Evolutionary conservation across 2,797 vertebrate genomes (phyloP).

Genomic region (Crenuchus spilurus): DNA sequence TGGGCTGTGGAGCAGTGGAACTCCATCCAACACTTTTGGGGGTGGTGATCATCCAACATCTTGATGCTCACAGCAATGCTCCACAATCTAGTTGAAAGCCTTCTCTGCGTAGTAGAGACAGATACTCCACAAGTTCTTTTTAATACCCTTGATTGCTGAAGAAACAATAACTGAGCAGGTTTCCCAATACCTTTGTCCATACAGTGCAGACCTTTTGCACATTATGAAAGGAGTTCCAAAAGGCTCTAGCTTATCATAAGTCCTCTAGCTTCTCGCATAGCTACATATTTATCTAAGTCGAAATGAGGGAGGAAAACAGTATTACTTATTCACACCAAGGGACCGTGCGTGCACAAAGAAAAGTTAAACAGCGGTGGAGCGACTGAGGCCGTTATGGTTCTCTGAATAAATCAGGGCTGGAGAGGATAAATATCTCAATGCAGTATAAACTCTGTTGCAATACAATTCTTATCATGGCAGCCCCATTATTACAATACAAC

Average conservation of each 20-base stretch:
- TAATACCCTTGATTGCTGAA: too few relatives aligned
- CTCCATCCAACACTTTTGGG: too few relatives aligned
- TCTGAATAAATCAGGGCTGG: constrained; percentile 50
- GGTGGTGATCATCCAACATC: too few relatives aligned
- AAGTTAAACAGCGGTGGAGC: constrained; percentile 58
- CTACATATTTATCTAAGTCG: constrained; percentile 67
- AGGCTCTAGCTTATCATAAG: constrained; percentile 58
- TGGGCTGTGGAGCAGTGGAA: too few relatives aligned
- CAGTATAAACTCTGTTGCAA: constrained; percentile 37
- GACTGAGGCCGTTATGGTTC: constrained; percentile 29
- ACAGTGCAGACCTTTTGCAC: too few relatives aligned
- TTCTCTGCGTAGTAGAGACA: too few relatives aligned
- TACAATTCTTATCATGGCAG: background rate
- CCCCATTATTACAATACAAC: background rate
- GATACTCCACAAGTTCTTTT: too few relatives aligned
- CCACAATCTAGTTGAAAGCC: background rate
- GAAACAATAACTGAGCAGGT: too few relatives aligned
- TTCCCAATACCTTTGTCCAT: too few relatives aligned
- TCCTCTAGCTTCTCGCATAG: constrained; percentile 54
- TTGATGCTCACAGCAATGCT: too few relatives aligned
- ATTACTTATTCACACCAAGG: constrained; percentile 68
- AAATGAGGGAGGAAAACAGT: constrained; percentile 55
- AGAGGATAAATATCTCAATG: constrained; percentile 25
- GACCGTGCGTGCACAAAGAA: constrained; percentile 54
- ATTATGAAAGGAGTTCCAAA: constrained; percentile 27